Evolutionary conservation across 2,888 invertebrate genomes (phyloP), one percentile per base, ranked within the genome.

Genomic region (Epistrophe grossulariae): DNA sequence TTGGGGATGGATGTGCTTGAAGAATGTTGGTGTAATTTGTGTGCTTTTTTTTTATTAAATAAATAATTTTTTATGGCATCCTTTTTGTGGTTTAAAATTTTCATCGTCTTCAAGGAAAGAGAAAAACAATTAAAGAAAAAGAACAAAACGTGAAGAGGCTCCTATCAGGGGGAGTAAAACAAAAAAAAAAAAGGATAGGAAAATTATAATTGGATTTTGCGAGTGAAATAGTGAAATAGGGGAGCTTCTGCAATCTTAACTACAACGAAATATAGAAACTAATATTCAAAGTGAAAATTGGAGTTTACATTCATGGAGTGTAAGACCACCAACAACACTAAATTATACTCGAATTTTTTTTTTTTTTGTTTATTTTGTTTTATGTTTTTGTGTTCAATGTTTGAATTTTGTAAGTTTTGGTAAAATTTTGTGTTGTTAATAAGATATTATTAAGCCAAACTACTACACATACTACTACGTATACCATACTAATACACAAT

Each of bases 221-320:
- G 78, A 50, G 68, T 68, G 68, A 68, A 68, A 68, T 35, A 68
- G 68, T 82, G 78, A 83, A 83, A 83, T 79, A 83, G 83, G 73
- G 83, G 79, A 79, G 62, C 82, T 90, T 90, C 90, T 90, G 90
- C 90, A 90, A 90, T 90, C 90, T 90, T 90, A 90, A 90, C 90
- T 89, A 89, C 89, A 90, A 90, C 90, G 90, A 90, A 90, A 90
- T 90, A 89, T 88, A 79, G 90, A 90, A 90, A 90, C 90, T 90
- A 90, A 90, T 90, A 90, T 90, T 90, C 90, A 90, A 90, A 89
- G 90, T 90, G 90, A 90, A 90, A 90, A 90, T 90, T 90, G 90
- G 90, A 90, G 90, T 90, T 90, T 90, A 90, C 90, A 90, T 90
- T 90, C 89, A 90, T 90, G 74, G 87, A 87, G 90, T 90, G 90